A percentile compares a stretch with the other conserved stretches of the same genome.
Evolutionary conservation across 2,888 invertebrate genomes (phyloP).

Genomic region (Cerastis rubricosa): DNA sequence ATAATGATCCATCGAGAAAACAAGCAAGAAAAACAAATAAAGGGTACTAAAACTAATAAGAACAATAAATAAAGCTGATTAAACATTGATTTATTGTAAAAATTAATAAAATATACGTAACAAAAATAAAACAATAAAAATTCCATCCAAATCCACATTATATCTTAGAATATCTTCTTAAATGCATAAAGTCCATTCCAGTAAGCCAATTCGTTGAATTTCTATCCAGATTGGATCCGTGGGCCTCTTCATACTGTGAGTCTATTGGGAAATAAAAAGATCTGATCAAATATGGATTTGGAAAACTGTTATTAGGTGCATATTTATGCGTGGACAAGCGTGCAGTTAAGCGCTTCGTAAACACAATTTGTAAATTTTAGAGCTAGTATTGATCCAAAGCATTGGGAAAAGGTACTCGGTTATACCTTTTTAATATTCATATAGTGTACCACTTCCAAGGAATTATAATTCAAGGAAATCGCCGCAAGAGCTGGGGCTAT

Average conservation of each 20-base stretch:
- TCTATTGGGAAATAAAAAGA: slow-evolving; percentile 86
- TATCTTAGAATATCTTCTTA: slow-evolving; percentile 79
- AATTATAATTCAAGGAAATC: slow-evolving; percentile 3
- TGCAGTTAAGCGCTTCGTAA: slow-evolving; percentile 54
- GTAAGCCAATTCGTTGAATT: slow-evolving; percentile 74
- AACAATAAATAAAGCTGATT: slow-evolving; percentile 77
- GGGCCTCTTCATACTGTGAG: slow-evolving; percentile 88
- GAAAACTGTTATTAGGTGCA: slow-evolving; percentile 68
- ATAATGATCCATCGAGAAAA: slow-evolving; percentile 12
- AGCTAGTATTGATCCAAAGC: slow-evolving; percentile 15
- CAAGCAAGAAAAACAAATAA: slow-evolving; percentile 7
- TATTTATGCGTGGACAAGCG: slow-evolving; percentile 53
- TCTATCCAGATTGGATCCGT: slow-evolving; percentile 73
- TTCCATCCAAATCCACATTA: slow-evolving; percentile 85
- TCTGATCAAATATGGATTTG: slow-evolving; percentile 87
- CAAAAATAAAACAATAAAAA: slow-evolving; percentile 79
- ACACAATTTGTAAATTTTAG: slow-evolving; percentile 33
- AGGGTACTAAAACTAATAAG: slow-evolving; percentile 56
- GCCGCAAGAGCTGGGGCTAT: background rate
- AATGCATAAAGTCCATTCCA: slow-evolving; percentile 82
- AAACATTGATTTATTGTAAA: slow-evolving; percentile 83
- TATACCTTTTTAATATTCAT: slow-evolving; percentile 16
- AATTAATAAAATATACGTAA: slow-evolving; percentile 69
- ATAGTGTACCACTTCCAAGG: background rate
- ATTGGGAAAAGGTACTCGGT: background rate